Evolutionary conservation across 2,113 vertebrate genomes (phyloP).

Genomic region (Leucosticte australis): DNA sequence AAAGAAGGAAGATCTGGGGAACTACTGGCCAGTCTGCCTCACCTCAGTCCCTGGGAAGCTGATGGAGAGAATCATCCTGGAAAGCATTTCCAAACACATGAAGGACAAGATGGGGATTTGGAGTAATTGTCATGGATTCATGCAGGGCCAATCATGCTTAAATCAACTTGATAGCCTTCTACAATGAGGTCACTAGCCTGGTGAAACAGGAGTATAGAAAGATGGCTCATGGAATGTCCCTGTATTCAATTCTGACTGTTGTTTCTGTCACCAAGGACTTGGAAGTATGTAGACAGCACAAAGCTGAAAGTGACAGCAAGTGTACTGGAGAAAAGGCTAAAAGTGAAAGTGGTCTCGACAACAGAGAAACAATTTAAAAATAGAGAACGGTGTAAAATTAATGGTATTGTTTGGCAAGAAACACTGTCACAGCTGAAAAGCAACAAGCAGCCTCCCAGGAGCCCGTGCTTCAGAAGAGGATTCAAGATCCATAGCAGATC

Average conservation of each 20-base stretch:
- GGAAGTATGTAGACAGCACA: neutral
- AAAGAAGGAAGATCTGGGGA: neutral
- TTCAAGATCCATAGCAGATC: neutral
- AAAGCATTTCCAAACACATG: neutral
- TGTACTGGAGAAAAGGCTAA: neutral
- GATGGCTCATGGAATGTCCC: neutral
- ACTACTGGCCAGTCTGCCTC: neutral
- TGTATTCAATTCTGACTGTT: neutral
- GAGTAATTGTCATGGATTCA: neutral
- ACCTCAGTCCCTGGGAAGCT: neutral
- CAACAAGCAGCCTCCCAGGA: neutral
- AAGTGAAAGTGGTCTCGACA: neutral
- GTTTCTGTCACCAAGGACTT: neutral
- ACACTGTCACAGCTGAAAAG: neutral
- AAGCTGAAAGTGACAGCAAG: neutral
- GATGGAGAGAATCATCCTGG: neutral
- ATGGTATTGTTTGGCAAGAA: neutral
- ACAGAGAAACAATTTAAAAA: neutral
- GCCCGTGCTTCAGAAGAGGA: neutral
- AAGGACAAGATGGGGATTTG: neutral
- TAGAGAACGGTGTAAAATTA: neutral
- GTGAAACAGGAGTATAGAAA: neutral
- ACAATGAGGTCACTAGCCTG: neutral
- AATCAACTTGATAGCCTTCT: neutral
- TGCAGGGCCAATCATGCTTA: neutral